Percentiles rank a stretch among this genome's conserved stretches.
phyloP scores from a whole-genome alignment of 2,113 vertebrate species.

The Pelvicachromis taeniatus region DNA sequence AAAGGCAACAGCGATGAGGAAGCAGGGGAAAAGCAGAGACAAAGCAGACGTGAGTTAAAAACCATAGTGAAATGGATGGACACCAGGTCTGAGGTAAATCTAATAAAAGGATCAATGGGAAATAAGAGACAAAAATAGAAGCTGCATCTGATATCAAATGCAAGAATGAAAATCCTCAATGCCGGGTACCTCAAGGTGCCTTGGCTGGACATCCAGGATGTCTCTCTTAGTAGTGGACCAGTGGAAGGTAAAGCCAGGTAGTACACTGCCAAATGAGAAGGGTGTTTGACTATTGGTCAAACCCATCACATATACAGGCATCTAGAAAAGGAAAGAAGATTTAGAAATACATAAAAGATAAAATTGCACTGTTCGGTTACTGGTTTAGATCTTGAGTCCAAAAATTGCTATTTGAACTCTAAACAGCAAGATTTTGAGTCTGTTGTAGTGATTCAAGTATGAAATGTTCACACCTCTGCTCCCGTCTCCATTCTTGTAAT shows the following conservation, averaged over 20 bases:
- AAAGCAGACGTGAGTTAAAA: background rate
- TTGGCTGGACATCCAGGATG: constrained; percentile 81
- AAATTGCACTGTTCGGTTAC: background rate
- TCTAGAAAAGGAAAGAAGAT: constrained; percentile 40
- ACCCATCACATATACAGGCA: constrained; percentile 91
- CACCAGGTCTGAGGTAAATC: constrained; percentile 16
- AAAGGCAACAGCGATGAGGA: background rate
- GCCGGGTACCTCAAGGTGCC: constrained; percentile 82
- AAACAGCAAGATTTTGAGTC: background rate
- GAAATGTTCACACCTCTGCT: constrained; percentile 74
- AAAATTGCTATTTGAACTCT: background rate
- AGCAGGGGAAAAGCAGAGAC: background rate
- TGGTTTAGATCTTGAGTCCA: background rate
- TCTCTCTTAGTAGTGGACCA: constrained; percentile 93
- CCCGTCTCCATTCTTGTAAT: constrained; percentile 88
- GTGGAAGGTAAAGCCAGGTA: constrained; percentile 84
- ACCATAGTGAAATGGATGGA: constrained; percentile 4
- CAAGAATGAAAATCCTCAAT: background rate
- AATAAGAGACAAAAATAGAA: constrained; percentile 18
- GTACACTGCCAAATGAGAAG: constrained; percentile 88
- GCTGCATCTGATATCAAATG: background rate
- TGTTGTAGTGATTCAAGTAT: background rate
- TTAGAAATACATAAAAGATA: background rate
- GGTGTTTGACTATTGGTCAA: constrained; percentile 88
- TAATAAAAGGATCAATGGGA: constrained; percentile 22